Conservation (phyloP, 2,113 vertebrate species). For the Callithrix jacchus region DNA sequence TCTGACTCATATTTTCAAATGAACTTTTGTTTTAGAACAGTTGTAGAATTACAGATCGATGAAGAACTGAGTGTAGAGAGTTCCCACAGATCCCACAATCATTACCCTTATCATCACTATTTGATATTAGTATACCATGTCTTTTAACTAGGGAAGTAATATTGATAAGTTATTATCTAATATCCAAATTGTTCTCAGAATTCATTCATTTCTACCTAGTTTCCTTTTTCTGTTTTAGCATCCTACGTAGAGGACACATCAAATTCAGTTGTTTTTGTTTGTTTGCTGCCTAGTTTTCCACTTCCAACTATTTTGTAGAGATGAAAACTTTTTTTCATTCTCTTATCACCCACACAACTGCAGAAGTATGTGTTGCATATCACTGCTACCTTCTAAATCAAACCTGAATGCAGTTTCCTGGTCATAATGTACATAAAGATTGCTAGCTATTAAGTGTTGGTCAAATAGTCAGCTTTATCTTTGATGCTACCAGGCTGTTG, state of each 20-base stretch:
- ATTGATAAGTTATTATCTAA: neutral
- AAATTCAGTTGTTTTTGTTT: neutral
- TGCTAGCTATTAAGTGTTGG: neutral
- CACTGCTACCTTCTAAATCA: neutral
- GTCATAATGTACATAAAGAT: neutral
- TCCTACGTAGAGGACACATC: neutral
- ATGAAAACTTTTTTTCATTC: no score
- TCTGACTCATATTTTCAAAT: neutral
- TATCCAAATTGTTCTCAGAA: neutral
- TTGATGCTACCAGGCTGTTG: neutral
- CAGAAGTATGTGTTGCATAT: neutral
- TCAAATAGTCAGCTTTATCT: neutral
- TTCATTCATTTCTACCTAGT: neutral
- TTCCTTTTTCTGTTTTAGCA: neutral
- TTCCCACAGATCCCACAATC: neutral
- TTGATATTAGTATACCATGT: neutral
- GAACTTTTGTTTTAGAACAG: neutral
- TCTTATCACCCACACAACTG: neutral
- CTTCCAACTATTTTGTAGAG: no score
- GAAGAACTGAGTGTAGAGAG: neutral
- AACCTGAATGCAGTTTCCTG: neutral
- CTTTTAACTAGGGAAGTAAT: neutral
- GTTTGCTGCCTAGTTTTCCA: no score
- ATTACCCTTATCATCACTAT: neutral
- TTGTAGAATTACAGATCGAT: neutral